phyloP scores from a whole-genome alignment of 2,797 vertebrate genomes.

The Fratercula arctica region DNA sequence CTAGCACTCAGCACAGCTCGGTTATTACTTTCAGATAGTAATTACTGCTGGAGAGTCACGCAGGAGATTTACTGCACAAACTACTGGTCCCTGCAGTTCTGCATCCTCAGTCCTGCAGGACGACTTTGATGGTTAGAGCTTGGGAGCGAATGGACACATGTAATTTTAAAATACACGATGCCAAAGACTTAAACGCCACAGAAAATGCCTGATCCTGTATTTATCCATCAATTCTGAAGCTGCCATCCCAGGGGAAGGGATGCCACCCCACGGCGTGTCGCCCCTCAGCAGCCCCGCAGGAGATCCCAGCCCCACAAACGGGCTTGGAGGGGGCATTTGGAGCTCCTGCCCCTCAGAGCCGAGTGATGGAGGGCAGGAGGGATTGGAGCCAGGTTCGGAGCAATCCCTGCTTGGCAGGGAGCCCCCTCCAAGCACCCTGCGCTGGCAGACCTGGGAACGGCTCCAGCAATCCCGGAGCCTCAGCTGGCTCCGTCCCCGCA shows the following conservation, averaged over 20 bases:
- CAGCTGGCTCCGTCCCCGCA: not conserved
- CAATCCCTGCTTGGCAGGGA: not conserved
- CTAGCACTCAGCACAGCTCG: slow-evolving; percentile 10
- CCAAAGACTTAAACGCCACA: accelerated
- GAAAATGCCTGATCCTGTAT: not conserved
- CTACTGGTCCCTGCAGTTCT: slow-evolving; percentile 20
- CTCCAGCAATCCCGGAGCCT: not conserved
- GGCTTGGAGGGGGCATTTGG: not conserved
- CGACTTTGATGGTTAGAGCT: not conserved
- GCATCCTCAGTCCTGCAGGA: slow-evolving; percentile 24
- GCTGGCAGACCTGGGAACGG: not conserved
- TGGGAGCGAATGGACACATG: not conserved
- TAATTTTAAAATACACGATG: not conserved
- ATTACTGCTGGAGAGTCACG: slow-evolving; percentile 64
- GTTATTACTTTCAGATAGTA: slow-evolving; percentile 69
- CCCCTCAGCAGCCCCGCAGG: accelerated
- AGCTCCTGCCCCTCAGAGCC: not conserved
- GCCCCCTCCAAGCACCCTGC: not conserved
- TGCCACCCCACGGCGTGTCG: not conserved
- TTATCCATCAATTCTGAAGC: not conserved
- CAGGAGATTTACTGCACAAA: slow-evolving; percentile 64
- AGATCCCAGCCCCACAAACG: not conserved
- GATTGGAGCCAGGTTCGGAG: not conserved
- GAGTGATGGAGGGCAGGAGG: not conserved
- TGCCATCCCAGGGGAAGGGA: not conserved